Evolutionary conservation across 1,140 invertebrate species (phyloP).

Genomic region (Leptopilina clavipes): DNA sequence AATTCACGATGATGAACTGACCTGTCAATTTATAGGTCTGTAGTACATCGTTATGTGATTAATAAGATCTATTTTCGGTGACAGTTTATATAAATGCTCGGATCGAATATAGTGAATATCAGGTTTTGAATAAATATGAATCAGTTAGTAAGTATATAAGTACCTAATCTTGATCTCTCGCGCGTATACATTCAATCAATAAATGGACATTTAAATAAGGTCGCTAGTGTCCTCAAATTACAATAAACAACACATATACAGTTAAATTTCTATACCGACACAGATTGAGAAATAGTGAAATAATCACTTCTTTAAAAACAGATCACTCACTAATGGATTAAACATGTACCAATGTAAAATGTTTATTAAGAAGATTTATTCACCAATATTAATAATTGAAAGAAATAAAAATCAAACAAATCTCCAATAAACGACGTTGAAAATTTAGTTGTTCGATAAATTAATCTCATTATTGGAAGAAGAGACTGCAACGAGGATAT

Average conservation of each 20-base stretch:
- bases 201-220: slow-evolving; percentile 4
- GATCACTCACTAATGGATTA: background rate
- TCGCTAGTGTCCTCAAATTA: slow-evolving; percentile 10
- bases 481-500: too few species aligned
- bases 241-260: background rate
- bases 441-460: too few species aligned
- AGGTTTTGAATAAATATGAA: slow-evolving; percentile 4
- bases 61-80: slow-evolving; percentile 12
- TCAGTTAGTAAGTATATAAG: background rate
- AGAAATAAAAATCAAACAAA: too few species aligned
- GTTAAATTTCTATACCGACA: background rate
- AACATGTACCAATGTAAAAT: background rate
- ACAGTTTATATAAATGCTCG: background rate
- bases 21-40: slow-evolving; percentile 12
- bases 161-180: background rate
- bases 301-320: background rate
- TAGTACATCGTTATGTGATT: slow-evolving; percentile 11
- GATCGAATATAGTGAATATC: background rate
- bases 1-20: background rate
- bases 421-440: too few species aligned
- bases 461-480: too few species aligned
- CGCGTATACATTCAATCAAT: slow-evolving; percentile 3
- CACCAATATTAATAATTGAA: background rate
- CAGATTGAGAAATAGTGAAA: background rate
- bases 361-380: background rate